phyloP scores from a whole-genome alignment of 2,888 invertebrate genomes.

The Alsophila aescularia region DNA sequence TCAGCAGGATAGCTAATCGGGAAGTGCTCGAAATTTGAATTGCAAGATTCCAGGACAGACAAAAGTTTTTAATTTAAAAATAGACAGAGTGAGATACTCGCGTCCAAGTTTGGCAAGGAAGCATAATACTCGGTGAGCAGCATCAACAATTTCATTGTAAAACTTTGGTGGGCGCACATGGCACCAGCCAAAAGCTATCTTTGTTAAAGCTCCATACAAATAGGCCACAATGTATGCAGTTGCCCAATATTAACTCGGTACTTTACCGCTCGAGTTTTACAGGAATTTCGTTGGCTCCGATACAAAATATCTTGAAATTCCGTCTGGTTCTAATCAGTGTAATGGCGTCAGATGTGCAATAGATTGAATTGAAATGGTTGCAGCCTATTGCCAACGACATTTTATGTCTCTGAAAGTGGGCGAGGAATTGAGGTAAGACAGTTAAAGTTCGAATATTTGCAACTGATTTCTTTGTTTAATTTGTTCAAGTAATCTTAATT shows the following conservation, averaged over 20 bases:
- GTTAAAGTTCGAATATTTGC: conserved; percentile 1
- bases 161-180: conserved; percentile 40
- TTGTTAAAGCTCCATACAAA: conserved; percentile 38
- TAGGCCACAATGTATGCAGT: conserved; percentile 39
- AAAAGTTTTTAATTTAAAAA: too few species aligned
- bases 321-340: conserved; percentile 37
- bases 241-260: conserved; percentile 36
- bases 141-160: conserved; percentile 38
- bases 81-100: too few species aligned
- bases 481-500: neutral
- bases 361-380: conserved; percentile 20
- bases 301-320: conserved; percentile 29
- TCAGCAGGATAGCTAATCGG: too few species aligned
- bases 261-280: conserved; percentile 33
- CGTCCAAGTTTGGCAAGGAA: conserved; percentile 13
- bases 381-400: conserved; percentile 18
- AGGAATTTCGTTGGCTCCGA: conserved; percentile 34
- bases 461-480: conserved; percentile 11
- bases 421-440: conserved; percentile 17
- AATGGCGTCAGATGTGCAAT: conserved; percentile 26
- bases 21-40: too few species aligned
- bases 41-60: too few species aligned
- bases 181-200: conserved; percentile 23
- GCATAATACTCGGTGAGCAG: conserved; percentile 29
- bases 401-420: conserved; percentile 22